These are phyloP conservation scores for Onthophagus sagittarius DNA, from an alignment of 2,888 invertebrate species.

Conservation along the genomic window DNA sequence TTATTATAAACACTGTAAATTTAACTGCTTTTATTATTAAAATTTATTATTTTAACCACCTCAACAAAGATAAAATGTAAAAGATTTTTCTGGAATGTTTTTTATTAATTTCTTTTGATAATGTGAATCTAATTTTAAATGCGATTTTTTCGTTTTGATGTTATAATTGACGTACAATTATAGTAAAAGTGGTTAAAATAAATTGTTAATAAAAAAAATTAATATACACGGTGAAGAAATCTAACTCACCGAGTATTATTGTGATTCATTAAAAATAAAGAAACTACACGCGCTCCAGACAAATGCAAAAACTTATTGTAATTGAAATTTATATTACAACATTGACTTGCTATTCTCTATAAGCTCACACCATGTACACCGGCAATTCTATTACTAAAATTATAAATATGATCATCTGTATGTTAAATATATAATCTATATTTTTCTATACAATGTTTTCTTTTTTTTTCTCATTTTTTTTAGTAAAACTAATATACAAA, in stretches of 20 bases:
- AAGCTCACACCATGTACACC: slow-evolving; percentile 50
- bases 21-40: slow-evolving; percentile 2
- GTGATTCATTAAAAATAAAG: background rate
- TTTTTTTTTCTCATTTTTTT: slow-evolving; percentile 21
- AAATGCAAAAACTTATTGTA: slow-evolving; percentile 4
- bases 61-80: background rate
- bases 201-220: slow-evolving; percentile 1
- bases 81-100: background rate
- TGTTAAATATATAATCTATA: slow-evolving; percentile 47
- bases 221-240: background rate
- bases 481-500: slow-evolving; percentile 40
- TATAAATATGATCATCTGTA: slow-evolving; percentile 45
- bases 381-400: slow-evolving; percentile 41
- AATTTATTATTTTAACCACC: background rate
- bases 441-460: slow-evolving; percentile 48
- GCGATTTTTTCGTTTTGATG: background rate
- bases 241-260: no score
- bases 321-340: slow-evolving; percentile 37
- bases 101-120: background rate
- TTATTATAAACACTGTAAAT: background rate
- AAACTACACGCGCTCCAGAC: background rate
- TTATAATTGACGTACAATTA: background rate
- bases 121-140: background rate
- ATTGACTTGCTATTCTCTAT: slow-evolving; percentile 34
- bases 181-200: background rate